A percentile compares a stretch with the other conserved stretches of the same genome.
phyloP scores from a whole-genome alignment of 2,888 invertebrate genomes.

The Vandiemenella viatica region DNA sequence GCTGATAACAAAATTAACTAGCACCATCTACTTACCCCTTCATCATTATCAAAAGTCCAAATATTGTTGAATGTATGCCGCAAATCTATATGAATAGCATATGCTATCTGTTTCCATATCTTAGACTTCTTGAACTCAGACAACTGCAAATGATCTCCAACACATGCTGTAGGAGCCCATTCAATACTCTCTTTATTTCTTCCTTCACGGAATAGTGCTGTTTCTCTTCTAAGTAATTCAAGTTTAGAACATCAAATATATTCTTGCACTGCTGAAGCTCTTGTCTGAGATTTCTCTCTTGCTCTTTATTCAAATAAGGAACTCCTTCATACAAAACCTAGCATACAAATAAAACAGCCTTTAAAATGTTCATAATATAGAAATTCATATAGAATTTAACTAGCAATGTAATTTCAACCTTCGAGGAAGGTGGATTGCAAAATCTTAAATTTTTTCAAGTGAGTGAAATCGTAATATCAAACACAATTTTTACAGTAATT shows the following conservation, averaged over 20 bases:
- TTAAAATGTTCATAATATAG: too few species aligned
- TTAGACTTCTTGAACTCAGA: not conserved
- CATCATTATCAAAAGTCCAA: not conserved
- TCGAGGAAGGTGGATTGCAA: too few species aligned
- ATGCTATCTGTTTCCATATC: not conserved
- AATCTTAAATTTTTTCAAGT: too few species aligned
- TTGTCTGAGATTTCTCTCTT: conserved; percentile 30
- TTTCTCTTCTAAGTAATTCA: conserved; percentile 6
- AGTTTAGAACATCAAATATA: conserved; percentile 19
- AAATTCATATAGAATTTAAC: too few species aligned
- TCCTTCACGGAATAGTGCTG: conserved; percentile 25
- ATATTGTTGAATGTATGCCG: not conserved
- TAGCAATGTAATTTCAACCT: too few species aligned
- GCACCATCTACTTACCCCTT: not conserved
- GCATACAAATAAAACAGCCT: too few species aligned
- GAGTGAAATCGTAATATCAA: too few species aligned
- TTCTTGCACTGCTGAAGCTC: conserved; percentile 24
- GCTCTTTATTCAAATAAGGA: conserved; percentile 44
- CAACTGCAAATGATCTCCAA: conserved; percentile 25
- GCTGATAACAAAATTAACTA: too few species aligned
- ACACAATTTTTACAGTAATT: too few species aligned
- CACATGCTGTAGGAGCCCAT: conserved; percentile 25
- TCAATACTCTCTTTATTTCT: conserved; percentile 24
- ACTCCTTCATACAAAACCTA: conserved; percentile 54
- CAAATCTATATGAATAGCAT: not conserved